A percentile compares a stretch with the other conserved stretches of the same genome.
These are phyloP conservation scores for Chiridota heheva DNA, from an alignment of 35 echinoderm and acorn worm species.

Conservation along the genomic window DNA sequence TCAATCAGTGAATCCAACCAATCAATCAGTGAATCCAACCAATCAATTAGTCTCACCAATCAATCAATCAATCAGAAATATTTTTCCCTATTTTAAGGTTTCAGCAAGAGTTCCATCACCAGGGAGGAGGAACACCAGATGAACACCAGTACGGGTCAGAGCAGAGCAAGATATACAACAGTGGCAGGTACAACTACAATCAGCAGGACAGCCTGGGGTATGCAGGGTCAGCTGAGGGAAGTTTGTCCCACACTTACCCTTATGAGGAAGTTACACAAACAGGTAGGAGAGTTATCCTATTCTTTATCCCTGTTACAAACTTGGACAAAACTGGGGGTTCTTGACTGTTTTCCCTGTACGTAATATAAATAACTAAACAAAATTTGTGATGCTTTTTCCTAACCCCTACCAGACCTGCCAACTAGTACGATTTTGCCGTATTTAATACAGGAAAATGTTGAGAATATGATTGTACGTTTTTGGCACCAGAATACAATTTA, in stretches of 20 bases:
- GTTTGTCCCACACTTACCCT: slow-evolving; percentile 37
- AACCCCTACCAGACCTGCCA: too few relatives aligned
- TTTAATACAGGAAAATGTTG: too few relatives aligned
- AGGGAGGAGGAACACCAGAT: slow-evolving; percentile 79
- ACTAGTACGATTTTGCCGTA: too few relatives aligned
- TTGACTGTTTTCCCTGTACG: neutral
- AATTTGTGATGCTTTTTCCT: neutral
- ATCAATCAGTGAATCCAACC: too few relatives aligned
- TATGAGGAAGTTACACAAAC: neutral
- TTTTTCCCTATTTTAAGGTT: too few relatives aligned
- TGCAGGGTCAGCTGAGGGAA: neutral
- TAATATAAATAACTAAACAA: neutral
- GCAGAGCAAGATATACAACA: slow-evolving; percentile 61
- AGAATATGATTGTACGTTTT: too few relatives aligned
- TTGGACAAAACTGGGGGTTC: neutral
- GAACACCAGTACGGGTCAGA: slow-evolving; percentile 57
- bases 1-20: too few relatives aligned
- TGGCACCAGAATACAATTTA: too few relatives aligned
- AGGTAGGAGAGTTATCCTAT: neutral
- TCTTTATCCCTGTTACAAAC: neutral
- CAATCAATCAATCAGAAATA: too few relatives aligned
- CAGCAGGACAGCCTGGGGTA: slow-evolving; percentile 25
- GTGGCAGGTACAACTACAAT: slow-evolving; percentile 19
- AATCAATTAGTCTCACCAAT: too few relatives aligned
- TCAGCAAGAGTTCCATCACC: slow-evolving; percentile 69